Percentiles rank a stretch among this genome's conserved stretches.
phyloP scores from a whole-genome alignment of 2,888 invertebrate genomes.

The Rotaria macrura region DNA sequence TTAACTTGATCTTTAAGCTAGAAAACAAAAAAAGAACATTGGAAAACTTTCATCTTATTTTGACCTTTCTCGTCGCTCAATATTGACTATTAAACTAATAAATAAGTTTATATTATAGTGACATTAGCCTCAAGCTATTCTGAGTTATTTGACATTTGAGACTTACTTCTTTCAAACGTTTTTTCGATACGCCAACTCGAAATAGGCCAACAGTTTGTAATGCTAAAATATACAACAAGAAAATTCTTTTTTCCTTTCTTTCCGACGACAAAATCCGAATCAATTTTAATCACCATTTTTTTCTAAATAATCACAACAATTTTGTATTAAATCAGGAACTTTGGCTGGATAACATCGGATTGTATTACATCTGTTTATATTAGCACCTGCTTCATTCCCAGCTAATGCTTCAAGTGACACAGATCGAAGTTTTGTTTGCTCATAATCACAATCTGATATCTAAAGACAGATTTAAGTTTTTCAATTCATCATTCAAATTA shows the following conservation, averaged over 20 bases:
- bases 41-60: background rate
- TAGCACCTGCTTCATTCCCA: background rate
- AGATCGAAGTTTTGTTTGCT: background rate
- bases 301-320: slow-evolving; percentile 14
- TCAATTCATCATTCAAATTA: background rate
- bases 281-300: background rate
- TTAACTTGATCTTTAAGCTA: slow-evolving; percentile 31
- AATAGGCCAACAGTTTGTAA: slow-evolving; percentile 26
- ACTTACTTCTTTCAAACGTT: slow-evolving; percentile 29
- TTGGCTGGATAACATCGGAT: slow-evolving; percentile 8
- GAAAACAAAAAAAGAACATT: background rate
- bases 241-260: no score
- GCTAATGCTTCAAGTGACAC: background rate
- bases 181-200: slow-evolving; percentile 31
- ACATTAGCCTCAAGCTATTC: no score
- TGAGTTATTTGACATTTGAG: background rate
- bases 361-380: background rate
- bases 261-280: background rate
- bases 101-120: background rate
- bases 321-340: background rate
- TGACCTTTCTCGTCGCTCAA: background rate
- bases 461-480: background rate
- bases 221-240: background rate
- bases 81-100: background rate
- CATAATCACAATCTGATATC: slow-evolving; percentile 14